These are phyloP conservation scores for Aelia acuminata DNA, from an alignment of 2,888 invertebrate genomes.

Conservation along the genomic window DNA sequence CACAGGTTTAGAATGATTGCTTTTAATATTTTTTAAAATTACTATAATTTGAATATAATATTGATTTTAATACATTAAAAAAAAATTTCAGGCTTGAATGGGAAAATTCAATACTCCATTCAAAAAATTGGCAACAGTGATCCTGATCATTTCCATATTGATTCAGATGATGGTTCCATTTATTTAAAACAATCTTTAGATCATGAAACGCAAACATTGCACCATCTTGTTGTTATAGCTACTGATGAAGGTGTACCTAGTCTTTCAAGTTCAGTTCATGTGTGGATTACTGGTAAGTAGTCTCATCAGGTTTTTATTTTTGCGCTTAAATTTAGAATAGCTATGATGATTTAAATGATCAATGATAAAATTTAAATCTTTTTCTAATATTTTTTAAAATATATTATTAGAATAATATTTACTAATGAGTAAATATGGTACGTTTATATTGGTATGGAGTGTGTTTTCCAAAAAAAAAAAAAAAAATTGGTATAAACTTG, in stretches of 20 bases:
- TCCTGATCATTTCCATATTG: constrained; percentile 82
- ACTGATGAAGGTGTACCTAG: constrained; percentile 88
- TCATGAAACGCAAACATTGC: constrained; percentile 80
- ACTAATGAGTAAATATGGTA: too few species aligned
- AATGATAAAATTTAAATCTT: background rate
- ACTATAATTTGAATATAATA: background rate
- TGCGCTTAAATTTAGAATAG: background rate
- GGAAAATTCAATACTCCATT: constrained; percentile 80
- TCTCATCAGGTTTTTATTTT: background rate
- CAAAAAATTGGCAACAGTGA: constrained; percentile 76
- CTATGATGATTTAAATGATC: background rate
- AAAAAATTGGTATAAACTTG: too few species aligned
- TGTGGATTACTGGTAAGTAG: constrained; percentile 81
- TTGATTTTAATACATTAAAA: background rate
- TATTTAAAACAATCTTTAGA: constrained; percentile 85
- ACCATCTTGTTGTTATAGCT: constrained; percentile 86
- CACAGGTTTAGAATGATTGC: constrained; percentile 72
- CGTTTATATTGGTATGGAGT: too few species aligned
- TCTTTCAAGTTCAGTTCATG: constrained; percentile 84
- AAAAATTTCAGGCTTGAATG: constrained; percentile 73
- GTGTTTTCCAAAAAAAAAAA: too few species aligned
- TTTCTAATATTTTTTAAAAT: background rate
- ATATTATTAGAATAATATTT: too few species aligned
- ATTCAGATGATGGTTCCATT: constrained; percentile 82
- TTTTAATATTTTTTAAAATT: background rate